Evolutionary conservation across 2,113 vertebrate genomes (phyloP), one percentile per base, ranked within the genome.

Genomic region (Pithys albifrons): DNA sequence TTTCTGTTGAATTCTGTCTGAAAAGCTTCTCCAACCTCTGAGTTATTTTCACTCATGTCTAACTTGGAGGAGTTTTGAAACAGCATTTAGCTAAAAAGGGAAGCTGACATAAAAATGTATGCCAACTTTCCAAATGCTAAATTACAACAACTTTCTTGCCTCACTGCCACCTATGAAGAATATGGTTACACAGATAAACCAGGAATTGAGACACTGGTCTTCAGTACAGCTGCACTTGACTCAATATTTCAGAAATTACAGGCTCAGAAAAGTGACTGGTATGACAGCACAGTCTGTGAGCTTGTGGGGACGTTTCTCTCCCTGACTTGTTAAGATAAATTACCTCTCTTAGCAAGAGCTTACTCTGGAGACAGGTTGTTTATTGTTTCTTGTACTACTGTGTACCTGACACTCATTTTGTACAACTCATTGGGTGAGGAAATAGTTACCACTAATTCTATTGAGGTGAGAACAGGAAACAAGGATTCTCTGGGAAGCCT

Each of bases 21-120:
- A 86, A 81, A 93, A 90, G 15, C 23, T 84, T 22, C 52, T 80
- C 37, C 69, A 71, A 27, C 25, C 57, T 88, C 25, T 18, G 59
- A 75, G 39, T 77, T 93, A 88, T 84, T 92, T 93, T 94, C 66
- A 81, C 67, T 31, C 15, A 67, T 6, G 11, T 67, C 64, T 86
- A 52, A 86, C 72, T 81, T 19, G 61, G 45, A 94, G 65, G 45
- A 64, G 55, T 93, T 91, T 64, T 88, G 88, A 94, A 96, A 90
- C 24, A 88, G 48, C 20, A 91, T 61, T 79, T 77, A 81, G 64
- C 51, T 84, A 78, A 86, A 94, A 86, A 88, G 25, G 37, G 35
- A 90, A 96, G 76, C 43, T 70, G 39, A 83, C 62, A 93, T 28
- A 49, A 33, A 86, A 79, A 43, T 9, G 5, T n/a, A 70, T n/a